Conservation (phyloP, 2,113 vertebrate genomes). For the Silurus glanis region DNA sequence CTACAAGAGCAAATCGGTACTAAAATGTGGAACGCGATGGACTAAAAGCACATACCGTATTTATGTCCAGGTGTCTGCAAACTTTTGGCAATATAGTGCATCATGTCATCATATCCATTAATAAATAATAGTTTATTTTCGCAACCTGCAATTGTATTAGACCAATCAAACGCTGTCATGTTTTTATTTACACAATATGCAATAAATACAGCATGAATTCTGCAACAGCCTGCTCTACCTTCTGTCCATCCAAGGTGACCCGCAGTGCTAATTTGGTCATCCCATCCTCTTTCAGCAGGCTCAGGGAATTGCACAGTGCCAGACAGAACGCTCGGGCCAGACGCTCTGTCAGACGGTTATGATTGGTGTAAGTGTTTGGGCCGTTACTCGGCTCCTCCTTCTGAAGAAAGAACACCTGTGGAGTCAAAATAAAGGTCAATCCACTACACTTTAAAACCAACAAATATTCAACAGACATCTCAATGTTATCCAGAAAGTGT, state of each 20-base stretch:
- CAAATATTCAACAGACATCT: background rate
- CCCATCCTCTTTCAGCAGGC: conserved; percentile 93
- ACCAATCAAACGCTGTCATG: no score
- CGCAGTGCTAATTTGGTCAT: conserved; percentile 95
- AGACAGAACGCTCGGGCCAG: conserved; percentile 93
- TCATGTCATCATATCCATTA: no score
- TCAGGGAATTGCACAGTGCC: conserved; percentile 91
- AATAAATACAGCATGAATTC: background rate
- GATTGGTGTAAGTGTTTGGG: conserved; percentile 83
- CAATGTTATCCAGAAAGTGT: background rate
- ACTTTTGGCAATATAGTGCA: no score
- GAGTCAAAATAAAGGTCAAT: conserved; percentile 1
- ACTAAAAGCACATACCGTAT: no score
- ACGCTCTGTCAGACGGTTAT: conserved; percentile 89
- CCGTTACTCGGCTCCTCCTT: conserved; percentile 81
- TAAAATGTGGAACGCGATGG: no score
- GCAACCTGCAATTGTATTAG: no score
- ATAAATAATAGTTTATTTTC: no score
- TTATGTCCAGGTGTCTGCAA: no score
- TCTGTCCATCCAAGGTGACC: conserved; percentile 88
- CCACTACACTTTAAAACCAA: background rate
- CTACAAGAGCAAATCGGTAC: no score
- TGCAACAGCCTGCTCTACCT: conserved; percentile 71
- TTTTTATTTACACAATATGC: background rate
- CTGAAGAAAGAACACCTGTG: conserved; percentile 91